Evolutionary conservation across 2,888 invertebrate species (phyloP), one percentile per base, ranked within the genome.

Genomic region (Agriopis leucophaearia): DNA sequence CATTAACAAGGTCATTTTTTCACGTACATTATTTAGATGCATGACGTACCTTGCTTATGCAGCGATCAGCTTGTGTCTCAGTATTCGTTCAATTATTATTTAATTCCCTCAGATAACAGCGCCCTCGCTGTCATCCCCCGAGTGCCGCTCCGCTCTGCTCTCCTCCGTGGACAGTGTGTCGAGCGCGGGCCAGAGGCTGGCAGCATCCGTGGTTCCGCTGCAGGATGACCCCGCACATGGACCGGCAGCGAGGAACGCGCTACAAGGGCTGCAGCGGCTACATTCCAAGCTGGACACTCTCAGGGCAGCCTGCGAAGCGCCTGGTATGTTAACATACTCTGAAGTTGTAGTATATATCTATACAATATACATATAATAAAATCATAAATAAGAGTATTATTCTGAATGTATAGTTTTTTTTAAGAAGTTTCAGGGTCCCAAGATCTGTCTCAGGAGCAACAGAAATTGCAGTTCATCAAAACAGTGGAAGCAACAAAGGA

Each of bases 71-170:
- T 10, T 42, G 10, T 42, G 42, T 45, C n/a, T 45, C 15, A 15
- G 15, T 15, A n/a, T 6, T 44, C 44, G 44, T 44, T 0, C 16
- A 16, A 18, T 9, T 9, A 12, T 6, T 48, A 0, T 0, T 0
- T 47, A 0, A 40, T 40, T 12, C n/a, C 8, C 10, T 9, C 69
- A 86, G 86, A 69, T 86, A 40, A 82, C 83, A 57, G 81, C 82
- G 0, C 75, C 85, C 7, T 77, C 80, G 0, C 80, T 85, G 15
- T 58, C 58, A 5, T 64, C 45, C 10, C 57, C 57, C 16, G 36
- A 73, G 12, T 84, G 84, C 69, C 81, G 80, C 42, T 27, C 78
- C 2, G 75, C 78, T 0, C 69, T 87, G 0, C 65, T 82, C 4
- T 74, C 78, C 0, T 78, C 83, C 5, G 74, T 76, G 0, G 80